Base-by-base conservation (phyloP, 2,888 invertebrate species). In the Incurvaria masculella region DNA sequence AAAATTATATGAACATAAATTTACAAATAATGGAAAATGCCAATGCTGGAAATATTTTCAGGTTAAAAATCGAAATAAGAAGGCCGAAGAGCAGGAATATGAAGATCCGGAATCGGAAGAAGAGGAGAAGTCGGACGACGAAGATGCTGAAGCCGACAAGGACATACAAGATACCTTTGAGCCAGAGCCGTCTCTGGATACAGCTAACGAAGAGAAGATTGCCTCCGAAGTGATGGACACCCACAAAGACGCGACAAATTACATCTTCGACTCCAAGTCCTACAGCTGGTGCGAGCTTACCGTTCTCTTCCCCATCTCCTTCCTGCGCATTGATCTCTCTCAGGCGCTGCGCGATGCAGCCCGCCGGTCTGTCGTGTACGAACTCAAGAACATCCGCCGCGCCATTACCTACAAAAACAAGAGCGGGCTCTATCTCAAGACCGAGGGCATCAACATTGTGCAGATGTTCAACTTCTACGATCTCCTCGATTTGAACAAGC, bases 391-490 rank as follows among this genome's bases (percentile, higher is more conserved):
- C 40, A 94, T 98, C 50, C 91, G 85, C 59, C 82, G 91, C 49
- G 94, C 95, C 0, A 91, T 97, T 48, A 87, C 91, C 1, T 88
- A 88, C 52, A 81, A 81, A 60, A 86, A 87, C 33, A 58, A 80
- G 83, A 44, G 74, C 82, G 18, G 70, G 80, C 68, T 87, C 1
- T 81, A 86, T 52, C 76, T 99, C 1, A 92, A 93, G 69, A 98
- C 98, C 0, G 98, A 99, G 62, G 99, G 98, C 3, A 89, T 97
- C 45, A 98, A 98, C 63, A 87, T 98, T 48, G 75, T 85, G 45
- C 93, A 93, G 75, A 90, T 99, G 87, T 93, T 88, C 59, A 88
- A 90, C 59, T 89, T 93, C 64, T 79, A 85, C 46, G 76, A 89
- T 47, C 63, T 93, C 2, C 68, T 97, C 21, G 88, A 96, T 66